Evolutionary conservation across 2,113 vertebrate genomes (phyloP).

Genomic region (Aythya baeri): DNA sequence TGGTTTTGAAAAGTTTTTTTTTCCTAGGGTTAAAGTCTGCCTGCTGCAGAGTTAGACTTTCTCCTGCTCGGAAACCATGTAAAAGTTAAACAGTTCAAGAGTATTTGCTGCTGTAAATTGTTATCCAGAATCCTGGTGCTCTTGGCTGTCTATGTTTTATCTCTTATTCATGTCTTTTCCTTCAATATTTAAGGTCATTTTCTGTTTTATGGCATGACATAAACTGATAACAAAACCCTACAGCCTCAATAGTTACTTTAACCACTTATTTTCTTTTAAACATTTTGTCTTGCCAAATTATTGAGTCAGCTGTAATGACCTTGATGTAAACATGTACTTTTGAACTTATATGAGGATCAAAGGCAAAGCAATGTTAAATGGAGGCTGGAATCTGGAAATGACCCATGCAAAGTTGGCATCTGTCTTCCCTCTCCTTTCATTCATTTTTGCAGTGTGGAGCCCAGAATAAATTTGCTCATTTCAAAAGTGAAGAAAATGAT

Average conservation of each 20-base stretch:
- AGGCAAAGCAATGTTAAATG: neutral
- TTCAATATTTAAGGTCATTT: slow-evolving; percentile 38
- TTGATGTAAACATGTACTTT: slow-evolving; percentile 59
- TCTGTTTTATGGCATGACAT: slow-evolving; percentile 31
- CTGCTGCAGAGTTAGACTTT: slow-evolving; percentile 23
- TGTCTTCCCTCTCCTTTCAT: slow-evolving; percentile 8
- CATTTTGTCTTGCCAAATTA: slow-evolving; percentile 17
- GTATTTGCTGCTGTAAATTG: slow-evolving; percentile 58
- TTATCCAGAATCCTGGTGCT: neutral
- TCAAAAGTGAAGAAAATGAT: neutral
- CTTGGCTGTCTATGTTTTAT: slow-evolving; percentile 26
- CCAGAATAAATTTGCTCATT: neutral
- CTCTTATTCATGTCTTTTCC: neutral
- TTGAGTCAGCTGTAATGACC: slow-evolving; percentile 35
- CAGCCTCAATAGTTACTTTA: slow-evolving; percentile 11
- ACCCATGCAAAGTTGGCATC: neutral
- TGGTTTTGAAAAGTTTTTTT: neutral
- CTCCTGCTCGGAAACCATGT: slow-evolving; percentile 50
- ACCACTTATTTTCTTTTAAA: slow-evolving; percentile 53
- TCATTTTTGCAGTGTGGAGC: neutral
- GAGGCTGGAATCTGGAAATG: slow-evolving; percentile 22
- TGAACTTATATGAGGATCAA: slow-evolving; percentile 23
- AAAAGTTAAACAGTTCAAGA: slow-evolving; percentile 56
- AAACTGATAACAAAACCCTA: slow-evolving; percentile 15
- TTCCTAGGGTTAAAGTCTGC: slow-evolving; percentile 21